These are phyloP conservation scores for Callithrix jacchus DNA, from an alignment of 2,113 vertebrate genomes.

Conservation along the genomic window DNA sequence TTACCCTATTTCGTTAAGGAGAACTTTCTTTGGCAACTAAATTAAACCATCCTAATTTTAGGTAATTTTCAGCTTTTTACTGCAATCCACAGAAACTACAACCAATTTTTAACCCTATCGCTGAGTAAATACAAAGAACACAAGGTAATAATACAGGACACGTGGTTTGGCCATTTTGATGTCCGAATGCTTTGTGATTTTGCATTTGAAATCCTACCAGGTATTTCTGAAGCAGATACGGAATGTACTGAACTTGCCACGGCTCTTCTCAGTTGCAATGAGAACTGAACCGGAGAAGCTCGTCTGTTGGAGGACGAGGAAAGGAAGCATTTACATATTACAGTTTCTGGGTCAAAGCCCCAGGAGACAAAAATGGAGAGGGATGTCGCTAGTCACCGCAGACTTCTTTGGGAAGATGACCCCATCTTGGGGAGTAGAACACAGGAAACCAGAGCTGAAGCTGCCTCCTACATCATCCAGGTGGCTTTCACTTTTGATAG, in stretches of 20 bases:
- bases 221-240: constrained; percentile 65
- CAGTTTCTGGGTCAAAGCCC: not conserved
- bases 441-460: not conserved
- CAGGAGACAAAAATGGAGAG: not conserved
- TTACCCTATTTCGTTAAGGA: constrained; percentile 69
- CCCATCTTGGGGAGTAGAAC: too few species aligned
- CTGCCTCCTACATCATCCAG: not conserved
- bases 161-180: constrained; percentile 25
- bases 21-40: constrained; percentile 68
- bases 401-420: not conserved
- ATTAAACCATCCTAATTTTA: constrained; percentile 72
- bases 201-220: constrained; percentile 73
- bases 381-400: fast-evolving
- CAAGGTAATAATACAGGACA: constrained; percentile 46
- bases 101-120: constrained; percentile 43
- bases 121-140: constrained; percentile 55
- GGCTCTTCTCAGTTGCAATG: constrained; percentile 52
- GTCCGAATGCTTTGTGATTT: constrained; percentile 70
- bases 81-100: constrained; percentile 65
- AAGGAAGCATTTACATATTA: not conserved
- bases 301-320: not conserved
- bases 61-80: constrained; percentile 64
- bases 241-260: constrained; percentile 48
- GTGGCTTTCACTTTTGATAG: not conserved
- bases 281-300: constrained; percentile 50